A percentile compares a stretch with the other conserved stretches of the same genome.
Conservation (phyloP, 2,888 invertebrate genomes). For the Mycogona germanica region DNA sequence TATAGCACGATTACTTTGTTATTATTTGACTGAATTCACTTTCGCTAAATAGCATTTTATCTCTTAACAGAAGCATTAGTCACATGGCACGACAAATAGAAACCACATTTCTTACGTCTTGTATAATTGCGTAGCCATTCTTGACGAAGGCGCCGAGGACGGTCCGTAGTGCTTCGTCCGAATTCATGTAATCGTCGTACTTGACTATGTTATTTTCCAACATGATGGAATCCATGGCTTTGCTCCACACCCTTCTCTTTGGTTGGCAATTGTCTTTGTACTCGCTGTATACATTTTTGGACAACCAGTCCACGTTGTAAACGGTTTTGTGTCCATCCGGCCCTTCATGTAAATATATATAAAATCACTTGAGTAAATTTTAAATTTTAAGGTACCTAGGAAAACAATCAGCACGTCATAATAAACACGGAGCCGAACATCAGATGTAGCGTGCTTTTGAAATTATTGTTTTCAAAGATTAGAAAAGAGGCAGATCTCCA, state of each 20-base stretch:
- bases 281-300: constrained; percentile 6
- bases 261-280: constrained; percentile 7
- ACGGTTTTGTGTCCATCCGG: constrained; percentile 14
- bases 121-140: constrained; percentile 1
- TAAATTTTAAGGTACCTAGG: too few relatives aligned
- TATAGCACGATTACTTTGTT: neutral
- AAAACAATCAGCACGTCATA: too few relatives aligned
- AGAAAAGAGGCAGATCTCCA: too few relatives aligned
- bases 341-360: constrained; percentile 7
- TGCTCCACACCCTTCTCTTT: constrained; percentile 3
- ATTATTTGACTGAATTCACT: neutral
- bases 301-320: constrained; percentile 12
- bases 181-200: constrained; percentile 12
- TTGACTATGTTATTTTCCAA: neutral
- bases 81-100: too few relatives aligned
- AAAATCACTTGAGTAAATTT: too few relatives aligned
- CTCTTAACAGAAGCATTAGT: neutral
- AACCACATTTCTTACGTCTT: constrained; percentile 2
- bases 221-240: neutral
- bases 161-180: constrained; percentile 1
- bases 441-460: too few relatives aligned
- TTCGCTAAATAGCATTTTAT: too few relatives aligned
- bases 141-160: neutral
- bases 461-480: too few relatives aligned
- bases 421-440: too few relatives aligned